Evolutionary conservation across 2,888 invertebrate genomes (phyloP).

Genomic region (Drosophila pegasa): DNA sequence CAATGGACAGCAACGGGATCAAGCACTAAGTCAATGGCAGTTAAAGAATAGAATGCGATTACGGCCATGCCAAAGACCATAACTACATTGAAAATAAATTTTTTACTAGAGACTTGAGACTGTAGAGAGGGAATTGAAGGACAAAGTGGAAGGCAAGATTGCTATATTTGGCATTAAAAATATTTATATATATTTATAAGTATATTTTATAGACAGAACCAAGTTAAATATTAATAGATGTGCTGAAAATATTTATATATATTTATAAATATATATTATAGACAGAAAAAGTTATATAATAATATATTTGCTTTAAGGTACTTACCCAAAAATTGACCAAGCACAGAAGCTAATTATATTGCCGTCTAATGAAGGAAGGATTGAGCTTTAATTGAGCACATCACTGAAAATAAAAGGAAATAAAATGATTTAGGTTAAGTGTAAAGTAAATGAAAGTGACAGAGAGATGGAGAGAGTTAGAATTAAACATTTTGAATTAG

Average conservation of each 20-base stretch:
- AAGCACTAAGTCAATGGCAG: constrained; percentile 13
- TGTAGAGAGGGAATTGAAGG: neutral
- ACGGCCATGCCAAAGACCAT: neutral
- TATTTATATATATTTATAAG: neutral
- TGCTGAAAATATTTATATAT: neutral
- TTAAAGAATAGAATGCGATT: constrained; percentile 11
- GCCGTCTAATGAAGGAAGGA: neutral
- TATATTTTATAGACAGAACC: neutral
- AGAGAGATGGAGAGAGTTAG: neutral
- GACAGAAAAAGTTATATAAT: neutral
- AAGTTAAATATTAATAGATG: neutral
- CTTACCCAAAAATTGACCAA: constrained; percentile 1
- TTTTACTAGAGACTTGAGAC: neutral
- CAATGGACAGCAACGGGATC: constrained; percentile 22
- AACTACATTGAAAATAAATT: neutral
- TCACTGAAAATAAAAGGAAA: constrained; percentile 1
- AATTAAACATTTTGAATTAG: too few relatives aligned
- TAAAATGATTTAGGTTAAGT: neutral
- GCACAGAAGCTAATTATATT: neutral
- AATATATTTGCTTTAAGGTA: neutral
- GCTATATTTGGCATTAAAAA: neutral
- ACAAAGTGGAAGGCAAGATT: neutral
- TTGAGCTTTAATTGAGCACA: neutral
- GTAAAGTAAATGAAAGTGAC: neutral
- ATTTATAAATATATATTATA: neutral